Evolutionary conservation across 1,140 invertebrate species (phyloP).

Genomic region (Drosophila arizonae): DNA sequence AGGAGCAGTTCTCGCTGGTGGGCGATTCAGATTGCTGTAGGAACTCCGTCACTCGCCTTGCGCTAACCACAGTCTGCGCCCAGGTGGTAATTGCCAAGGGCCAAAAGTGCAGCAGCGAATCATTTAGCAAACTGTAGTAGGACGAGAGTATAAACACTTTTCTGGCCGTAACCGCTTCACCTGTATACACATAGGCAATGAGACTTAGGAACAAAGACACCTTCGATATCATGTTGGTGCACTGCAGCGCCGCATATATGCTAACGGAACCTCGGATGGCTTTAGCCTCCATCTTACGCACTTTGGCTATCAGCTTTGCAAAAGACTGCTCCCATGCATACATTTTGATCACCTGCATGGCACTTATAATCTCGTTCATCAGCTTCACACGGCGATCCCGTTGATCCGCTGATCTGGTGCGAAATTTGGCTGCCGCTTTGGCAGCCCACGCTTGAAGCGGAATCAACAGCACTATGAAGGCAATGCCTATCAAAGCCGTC

Average conservation of each 20-base stretch:
- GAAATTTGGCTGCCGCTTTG: slow-evolving; percentile 84
- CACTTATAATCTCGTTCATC: slow-evolving; percentile 92
- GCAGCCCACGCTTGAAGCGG: slow-evolving; percentile 90
- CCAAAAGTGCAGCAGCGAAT: slow-evolving; percentile 86
- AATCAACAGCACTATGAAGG: slow-evolving; percentile 89
- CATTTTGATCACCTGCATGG: slow-evolving; percentile 91
- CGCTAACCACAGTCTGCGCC: slow-evolving; percentile 86
- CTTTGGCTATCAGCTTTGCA: slow-evolving; percentile 85
- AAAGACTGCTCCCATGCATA: slow-evolving; percentile 91
- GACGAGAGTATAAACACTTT: slow-evolving; percentile 84
- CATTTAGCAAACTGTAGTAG: slow-evolving; percentile 84
- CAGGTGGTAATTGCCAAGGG: slow-evolving; percentile 86
- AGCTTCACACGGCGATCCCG: slow-evolving; percentile 91
- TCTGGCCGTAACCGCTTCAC: slow-evolving; percentile 85
- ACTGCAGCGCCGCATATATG: slow-evolving; percentile 81
- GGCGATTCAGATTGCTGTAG: slow-evolving; percentile 56
- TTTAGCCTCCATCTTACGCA: slow-evolving; percentile 83
- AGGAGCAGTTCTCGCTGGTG: slow-evolving; percentile 1
- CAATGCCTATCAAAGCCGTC: slow-evolving; percentile 89
- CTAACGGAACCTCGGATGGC: slow-evolving; percentile 84
- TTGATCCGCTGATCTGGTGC: slow-evolving; percentile 86
- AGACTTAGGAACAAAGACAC: slow-evolving; percentile 87
- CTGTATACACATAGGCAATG: slow-evolving; percentile 85
- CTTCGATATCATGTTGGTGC: slow-evolving; percentile 84
- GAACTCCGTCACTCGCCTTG: slow-evolving; percentile 87